These are phyloP conservation scores for Sebastes flavidus DNA, from an alignment of 2,797 vertebrate genomes.

Conservation along the genomic window DNA sequence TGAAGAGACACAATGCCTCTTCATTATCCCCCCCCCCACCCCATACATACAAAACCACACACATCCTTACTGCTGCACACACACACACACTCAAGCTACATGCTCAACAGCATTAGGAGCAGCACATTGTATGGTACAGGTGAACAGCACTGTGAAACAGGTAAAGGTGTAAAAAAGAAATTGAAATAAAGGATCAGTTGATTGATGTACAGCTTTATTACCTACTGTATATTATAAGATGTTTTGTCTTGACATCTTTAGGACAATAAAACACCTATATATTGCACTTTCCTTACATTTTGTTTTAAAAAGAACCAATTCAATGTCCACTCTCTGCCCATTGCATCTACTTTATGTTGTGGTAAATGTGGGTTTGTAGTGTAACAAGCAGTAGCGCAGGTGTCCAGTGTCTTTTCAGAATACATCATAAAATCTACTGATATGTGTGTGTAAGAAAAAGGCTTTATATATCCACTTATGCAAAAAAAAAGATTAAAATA, in stretches of 20 bases:
- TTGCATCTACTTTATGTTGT: not conserved
- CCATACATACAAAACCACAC: constrained; percentile 2
- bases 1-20: constrained; percentile 76
- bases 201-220: not conserved
- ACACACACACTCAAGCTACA: constrained; percentile 11
- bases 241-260: not conserved
- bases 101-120: not conserved
- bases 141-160: constrained; percentile 14
- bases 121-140: constrained; percentile 18
- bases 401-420: not conserved
- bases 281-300: not conserved
- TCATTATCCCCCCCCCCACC: constrained; percentile 29
- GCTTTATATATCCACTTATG: not conserved
- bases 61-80: not conserved
- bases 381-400: not conserved
- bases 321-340: not conserved
- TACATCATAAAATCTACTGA: not conserved
- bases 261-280: not conserved
- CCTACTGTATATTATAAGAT: not conserved
- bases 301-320: not conserved
- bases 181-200: not conserved
- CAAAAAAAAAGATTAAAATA: not conserved
- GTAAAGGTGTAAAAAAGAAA: not conserved
- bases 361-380: not conserved
- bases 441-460: not conserved